phyloP scores from a whole-genome alignment of 2,888 invertebrate genomes.

The Troides oblongomaculatus region DNA sequence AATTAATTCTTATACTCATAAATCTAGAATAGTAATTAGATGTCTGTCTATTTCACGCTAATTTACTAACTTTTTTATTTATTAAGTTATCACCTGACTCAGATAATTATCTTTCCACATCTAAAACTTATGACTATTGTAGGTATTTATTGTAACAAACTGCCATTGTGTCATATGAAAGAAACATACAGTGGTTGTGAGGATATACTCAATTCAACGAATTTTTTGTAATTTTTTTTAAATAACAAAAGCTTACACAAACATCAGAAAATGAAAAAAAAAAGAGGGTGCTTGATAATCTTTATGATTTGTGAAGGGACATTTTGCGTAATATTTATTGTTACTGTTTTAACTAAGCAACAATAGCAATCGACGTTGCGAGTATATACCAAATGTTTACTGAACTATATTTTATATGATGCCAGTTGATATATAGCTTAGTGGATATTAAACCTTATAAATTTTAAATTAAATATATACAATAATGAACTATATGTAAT shows the following conservation, averaged over 20 bases:
- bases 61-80: neutral
- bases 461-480: conserved; percentile 32
- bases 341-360: conserved; percentile 59
- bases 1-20: neutral
- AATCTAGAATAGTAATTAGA: conserved; percentile 1
- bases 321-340: conserved; percentile 44
- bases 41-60: conserved; percentile 5
- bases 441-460: conserved; percentile 43
- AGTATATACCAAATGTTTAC: conserved; percentile 52
- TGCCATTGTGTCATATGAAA: conserved; percentile 10
- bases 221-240: conserved; percentile 19
- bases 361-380: conserved; percentile 55
- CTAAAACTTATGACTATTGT: no score
- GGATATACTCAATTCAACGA: conserved; percentile 31
- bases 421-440: conserved; percentile 57
- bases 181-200: conserved; percentile 39
- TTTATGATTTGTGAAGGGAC: conserved; percentile 11
- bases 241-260: neutral
- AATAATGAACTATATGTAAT: conserved; percentile 28
- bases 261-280: neutral
- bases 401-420: conserved; percentile 43
- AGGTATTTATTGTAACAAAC: conserved; percentile 17
- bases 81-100: no score
- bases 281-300: neutral
- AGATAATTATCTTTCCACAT: no score